Evolutionary conservation across 2,888 invertebrate genomes (phyloP).

Genomic region (Gastrophysa polygoni): DNA sequence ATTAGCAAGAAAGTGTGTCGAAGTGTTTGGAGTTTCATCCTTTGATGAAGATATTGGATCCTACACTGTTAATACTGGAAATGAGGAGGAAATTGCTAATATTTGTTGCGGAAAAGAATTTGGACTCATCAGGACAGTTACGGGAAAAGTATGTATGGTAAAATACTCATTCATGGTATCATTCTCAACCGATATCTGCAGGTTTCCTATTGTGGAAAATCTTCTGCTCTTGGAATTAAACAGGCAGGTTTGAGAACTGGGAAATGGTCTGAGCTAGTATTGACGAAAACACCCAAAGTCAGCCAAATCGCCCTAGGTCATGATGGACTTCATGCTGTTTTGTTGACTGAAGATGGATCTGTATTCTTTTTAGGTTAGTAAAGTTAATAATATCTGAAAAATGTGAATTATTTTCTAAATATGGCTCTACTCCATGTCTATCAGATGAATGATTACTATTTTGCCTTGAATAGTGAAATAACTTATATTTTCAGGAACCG

Average conservation of each 20-base stretch:
- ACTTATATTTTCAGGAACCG: slow-evolving; percentile 70
- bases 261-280: slow-evolving; percentile 68
- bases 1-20: slow-evolving; percentile 78
- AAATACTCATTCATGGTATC: background rate
- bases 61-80: slow-evolving; percentile 52
- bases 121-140: slow-evolving; percentile 79
- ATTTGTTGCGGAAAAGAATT: slow-evolving; percentile 91
- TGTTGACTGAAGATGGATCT: slow-evolving; percentile 92
- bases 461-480: background rate
- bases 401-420: too few relatives aligned
- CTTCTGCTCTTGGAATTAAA: slow-evolving; percentile 85
- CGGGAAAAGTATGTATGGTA: slow-evolving; percentile 71
- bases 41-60: slow-evolving; percentile 70
- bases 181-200: slow-evolving; percentile 42
- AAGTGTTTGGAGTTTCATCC: slow-evolving; percentile 73
- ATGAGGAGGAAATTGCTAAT: slow-evolving; percentile 78
- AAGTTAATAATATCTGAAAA: too few relatives aligned
- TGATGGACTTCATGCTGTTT: slow-evolving; percentile 89
- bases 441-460: too few relatives aligned
- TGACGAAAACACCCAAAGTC: slow-evolving; percentile 74
- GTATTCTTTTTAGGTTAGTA: slow-evolving; percentile 77
- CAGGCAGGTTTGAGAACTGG: slow-evolving; percentile 60
- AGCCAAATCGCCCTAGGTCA: slow-evolving; percentile 87
- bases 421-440: too few relatives aligned
- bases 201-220: slow-evolving; percentile 88